Base-by-base conservation (phyloP, 2,113 vertebrate genomes). In the Poeciliopsis turrubarensis region DNA sequence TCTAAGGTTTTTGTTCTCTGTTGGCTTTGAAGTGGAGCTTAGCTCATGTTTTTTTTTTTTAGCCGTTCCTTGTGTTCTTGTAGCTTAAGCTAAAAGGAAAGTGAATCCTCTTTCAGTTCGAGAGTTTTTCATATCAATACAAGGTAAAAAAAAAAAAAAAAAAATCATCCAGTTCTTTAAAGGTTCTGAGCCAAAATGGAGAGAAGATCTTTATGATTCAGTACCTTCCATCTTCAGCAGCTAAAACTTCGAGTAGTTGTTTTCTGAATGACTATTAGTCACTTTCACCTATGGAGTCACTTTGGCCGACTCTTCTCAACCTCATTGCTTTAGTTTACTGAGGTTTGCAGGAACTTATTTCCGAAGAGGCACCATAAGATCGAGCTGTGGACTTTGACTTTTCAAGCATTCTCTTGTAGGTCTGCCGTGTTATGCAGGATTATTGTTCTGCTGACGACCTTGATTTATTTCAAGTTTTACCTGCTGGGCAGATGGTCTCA, bases 11-110 rank as follows among this genome's bases (percentile, higher is more conserved):
- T 73, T 84, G 71, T 34, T 60, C 34, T 70, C 64, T 61, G 54
- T 77, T 77, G 68, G 54, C 69, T 73, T 79, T 66, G 1, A 51
- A 68, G 64, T 77, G 31, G 60, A 60, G 32, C 62, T 67, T 31
- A 25, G 13, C 57, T 41, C 68, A 67, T 39, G 67, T 61, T 51
- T 39, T 26, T 61, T 39, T 26, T 61, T 29, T 51, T 39, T 26
- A 51, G 68, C 30, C 47, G 65, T 39, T n/a, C 27, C 25, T 70
- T 11, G 6, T 68, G 19, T 12, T 19, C 7, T 54, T 7, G 22
- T 22, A 25, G 15, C 44, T 51, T 22, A 51, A 51, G 44, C 44
- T 22, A 25, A 54, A 57, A n/a, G 3, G 25, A 54, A 54, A 54
- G 47, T 25, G 47, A 22, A 54, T 54, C 47, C 15, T 54, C 47